Percentiles rank a stretch among this genome's conserved stretches.
Evolutionary conservation across 1,140 invertebrate genomes (phyloP).

Genomic region (Diprion similis): DNA sequence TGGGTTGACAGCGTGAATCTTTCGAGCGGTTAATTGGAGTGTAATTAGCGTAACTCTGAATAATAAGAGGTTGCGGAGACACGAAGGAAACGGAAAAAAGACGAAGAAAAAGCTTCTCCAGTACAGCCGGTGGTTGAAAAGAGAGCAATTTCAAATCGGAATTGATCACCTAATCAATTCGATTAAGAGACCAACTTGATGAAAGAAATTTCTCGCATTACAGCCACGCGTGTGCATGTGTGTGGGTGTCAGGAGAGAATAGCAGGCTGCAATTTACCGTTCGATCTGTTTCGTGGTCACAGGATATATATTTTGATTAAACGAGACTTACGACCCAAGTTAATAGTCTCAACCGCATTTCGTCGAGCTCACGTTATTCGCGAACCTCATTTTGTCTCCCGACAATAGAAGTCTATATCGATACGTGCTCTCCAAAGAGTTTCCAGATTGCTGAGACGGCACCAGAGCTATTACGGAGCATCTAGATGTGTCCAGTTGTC

Average conservation of each 20-base stretch:
- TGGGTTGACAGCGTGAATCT: not conserved
- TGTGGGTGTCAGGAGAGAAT: no score
- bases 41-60: not conserved
- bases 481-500: not conserved
- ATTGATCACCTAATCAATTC: no score
- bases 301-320: not conserved
- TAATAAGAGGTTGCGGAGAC: not conserved
- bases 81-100: not conserved
- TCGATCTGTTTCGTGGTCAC: no score
- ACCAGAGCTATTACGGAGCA: not conserved
- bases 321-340: not conserved
- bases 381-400: not conserved
- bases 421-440: constrained; percentile 7
- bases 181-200: no score
- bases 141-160: no score
- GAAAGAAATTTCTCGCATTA: no score
- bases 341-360: constrained; percentile 4
- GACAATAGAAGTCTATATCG: constrained; percentile 2
- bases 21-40: constrained; percentile 2
- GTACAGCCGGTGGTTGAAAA: no score
- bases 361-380: not conserved
- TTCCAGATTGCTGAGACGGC: constrained; percentile 1
- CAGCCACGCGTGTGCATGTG: no score
- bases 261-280: no score
- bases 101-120: not conserved